Base-by-base conservation (phyloP, 2,113 vertebrate species). In the Nansenia antarctica region DNA sequence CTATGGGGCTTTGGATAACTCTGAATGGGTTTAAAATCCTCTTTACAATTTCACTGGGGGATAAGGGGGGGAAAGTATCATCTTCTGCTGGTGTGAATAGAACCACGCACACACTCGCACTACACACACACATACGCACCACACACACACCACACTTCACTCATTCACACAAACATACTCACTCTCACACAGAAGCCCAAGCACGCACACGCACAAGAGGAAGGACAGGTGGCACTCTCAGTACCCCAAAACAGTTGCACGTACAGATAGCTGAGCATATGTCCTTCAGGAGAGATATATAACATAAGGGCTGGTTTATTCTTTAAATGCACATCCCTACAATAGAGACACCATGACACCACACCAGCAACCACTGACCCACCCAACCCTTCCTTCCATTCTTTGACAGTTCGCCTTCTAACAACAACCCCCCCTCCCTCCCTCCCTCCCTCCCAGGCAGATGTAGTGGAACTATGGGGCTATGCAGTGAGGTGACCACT, bases 1-100 rank as follows among this genome's bases (percentile, higher is more conserved):
- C 80, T 77, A 72, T 54, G 82, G 86, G 86, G 86, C 83, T 87
- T 90, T 85, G 79, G 80, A 84, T 85, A 80, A 88, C 76, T 70
- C 87, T 80, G 84, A 82, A 87, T 77, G 74, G 53, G 63, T 83
- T 91, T 91, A 91, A 91, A 90, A 90, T 85, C 75, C 73, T 82
- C 82, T 80, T 77, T 81, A 86, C 70, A 83, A 82, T 82, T 90
- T 86, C 71, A 84, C 69, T 62, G 70, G 72, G 65, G 72, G 73
- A n/a, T n/a, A n/a, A 77, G 78, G 49, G 4, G 39, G 37, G 55
- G 68, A 63, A 63, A 58, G 57, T 67, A 30, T 18, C 24, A 69
- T 80, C 72, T 77, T 86, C 66, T 88, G 87, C 86, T 90, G 86
- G 89, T 90, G 86, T 78, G 81, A 82, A 81, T 74, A 85, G 79